Percentiles rank a stretch among this genome's conserved stretches.
These are phyloP conservation scores for Ceratitis capitata DNA, from an alignment of 1,140 invertebrate genomes.

Conservation along the genomic window DNA sequence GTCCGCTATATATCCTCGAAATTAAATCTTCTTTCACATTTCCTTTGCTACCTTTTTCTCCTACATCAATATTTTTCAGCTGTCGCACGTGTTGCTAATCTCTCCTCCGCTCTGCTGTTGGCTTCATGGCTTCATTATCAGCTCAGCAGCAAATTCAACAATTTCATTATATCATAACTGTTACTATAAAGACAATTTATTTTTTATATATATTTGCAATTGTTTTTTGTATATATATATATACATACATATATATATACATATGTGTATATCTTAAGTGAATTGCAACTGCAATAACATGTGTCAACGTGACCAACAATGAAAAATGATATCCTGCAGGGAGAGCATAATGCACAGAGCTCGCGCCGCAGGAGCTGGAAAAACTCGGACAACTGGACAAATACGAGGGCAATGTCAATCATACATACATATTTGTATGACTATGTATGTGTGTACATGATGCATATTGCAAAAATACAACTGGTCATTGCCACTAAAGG, in stretches of 20 bases:
- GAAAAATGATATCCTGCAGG: background rate
- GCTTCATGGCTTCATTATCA: background rate
- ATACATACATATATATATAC: background rate
- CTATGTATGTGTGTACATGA: too few relatives aligned
- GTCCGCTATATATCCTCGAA: too few relatives aligned
- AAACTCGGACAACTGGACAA: background rate
- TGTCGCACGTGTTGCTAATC: background rate
- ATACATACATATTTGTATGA: background rate
- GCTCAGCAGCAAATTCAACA: background rate
- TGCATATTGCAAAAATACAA: too few relatives aligned
- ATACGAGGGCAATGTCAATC: background rate
- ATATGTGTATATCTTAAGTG: background rate
- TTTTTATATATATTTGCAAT: too few relatives aligned
- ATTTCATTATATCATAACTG: background rate
- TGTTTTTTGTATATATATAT: too few relatives aligned
- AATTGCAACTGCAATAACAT: conserved; percentile 7
- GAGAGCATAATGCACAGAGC: background rate
- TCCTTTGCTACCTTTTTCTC: background rate
- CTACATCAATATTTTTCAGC: background rate
- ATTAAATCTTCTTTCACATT: too few relatives aligned
- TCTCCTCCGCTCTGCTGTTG: background rate
- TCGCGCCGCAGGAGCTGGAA: background rate
- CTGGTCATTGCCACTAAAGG: too few relatives aligned
- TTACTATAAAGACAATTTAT: background rate
- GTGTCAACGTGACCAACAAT: background rate